Evolutionary conservation across 2,888 invertebrate species (phyloP).

Genomic region (Dastarcus helophoroides): DNA sequence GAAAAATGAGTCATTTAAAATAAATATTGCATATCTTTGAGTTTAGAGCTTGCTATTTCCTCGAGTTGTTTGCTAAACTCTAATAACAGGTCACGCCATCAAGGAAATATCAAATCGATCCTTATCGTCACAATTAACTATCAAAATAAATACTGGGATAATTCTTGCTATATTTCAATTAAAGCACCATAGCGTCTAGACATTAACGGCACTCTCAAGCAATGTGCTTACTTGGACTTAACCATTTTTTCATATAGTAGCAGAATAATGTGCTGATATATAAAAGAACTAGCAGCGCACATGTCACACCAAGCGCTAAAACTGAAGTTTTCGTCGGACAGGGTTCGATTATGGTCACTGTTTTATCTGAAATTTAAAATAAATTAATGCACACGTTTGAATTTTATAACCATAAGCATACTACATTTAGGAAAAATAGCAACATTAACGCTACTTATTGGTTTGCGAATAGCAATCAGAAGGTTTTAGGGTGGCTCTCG

Average conservation of each 20-base stretch:
- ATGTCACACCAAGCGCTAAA: slow-evolving; percentile 81
- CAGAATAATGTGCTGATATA: slow-evolving; percentile 88
- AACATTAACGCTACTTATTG: too few species aligned
- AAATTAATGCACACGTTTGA: too few species aligned
- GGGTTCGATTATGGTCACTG: slow-evolving; percentile 80
- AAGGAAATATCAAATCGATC: neutral
- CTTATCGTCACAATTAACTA: neutral
- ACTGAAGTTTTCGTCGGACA: slow-evolving; percentile 88
- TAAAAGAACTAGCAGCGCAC: slow-evolving; percentile 76
- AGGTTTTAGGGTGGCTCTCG: too few species aligned
- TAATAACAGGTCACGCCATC: too few species aligned
- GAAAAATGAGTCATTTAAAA: slow-evolving; percentile 23
- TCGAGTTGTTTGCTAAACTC: too few species aligned
- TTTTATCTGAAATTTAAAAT: slow-evolving; percentile 78
- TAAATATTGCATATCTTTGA: slow-evolving; percentile 16
- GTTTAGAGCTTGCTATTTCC: slow-evolving; percentile 6
- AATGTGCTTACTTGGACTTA: slow-evolving; percentile 73
- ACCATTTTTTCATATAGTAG: slow-evolving; percentile 89
- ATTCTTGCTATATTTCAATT: slow-evolving; percentile 6
- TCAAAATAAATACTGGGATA: slow-evolving; percentile 1
- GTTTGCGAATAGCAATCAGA: too few species aligned
- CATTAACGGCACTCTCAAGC: slow-evolving; percentile 36
- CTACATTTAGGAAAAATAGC: too few species aligned
- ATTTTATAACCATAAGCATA: too few species aligned
- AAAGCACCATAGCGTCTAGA: slow-evolving; percentile 8